Percentiles rank a stretch among this genome's conserved stretches.
These are phyloP conservation scores for Rhinoraja longicauda DNA, from an alignment of 2,797 vertebrate genomes.

Conservation along the genomic window DNA sequence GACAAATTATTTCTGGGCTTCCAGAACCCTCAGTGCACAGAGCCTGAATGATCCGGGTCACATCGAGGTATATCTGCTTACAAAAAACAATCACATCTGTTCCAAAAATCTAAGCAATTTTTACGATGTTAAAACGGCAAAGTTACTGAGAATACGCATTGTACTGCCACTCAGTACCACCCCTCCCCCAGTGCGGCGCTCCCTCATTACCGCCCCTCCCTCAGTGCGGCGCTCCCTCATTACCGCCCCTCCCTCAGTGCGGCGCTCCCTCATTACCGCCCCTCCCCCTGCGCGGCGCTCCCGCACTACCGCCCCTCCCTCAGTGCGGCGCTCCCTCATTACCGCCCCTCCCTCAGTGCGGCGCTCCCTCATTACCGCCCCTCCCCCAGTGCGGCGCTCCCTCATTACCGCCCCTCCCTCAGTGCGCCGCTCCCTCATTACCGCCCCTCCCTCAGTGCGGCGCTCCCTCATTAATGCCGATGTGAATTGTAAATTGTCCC, in stretches of 20 bases:
- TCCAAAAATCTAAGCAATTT: conserved; percentile 11
- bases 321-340: background rate
- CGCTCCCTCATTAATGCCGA: background rate
- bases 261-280: background rate
- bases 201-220: background rate
- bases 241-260: background rate
- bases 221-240: background rate
- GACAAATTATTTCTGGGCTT: conserved; percentile 26
- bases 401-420: background rate
- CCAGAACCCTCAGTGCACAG: background rate
- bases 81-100: conserved; percentile 27
- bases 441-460: background rate
- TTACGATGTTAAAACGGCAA: background rate
- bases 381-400: background rate
- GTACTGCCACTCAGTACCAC: background rate
- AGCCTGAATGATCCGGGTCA: background rate
- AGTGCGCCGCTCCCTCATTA: background rate
- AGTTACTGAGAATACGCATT: background rate
- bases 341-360: background rate
- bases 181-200: background rate
- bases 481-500: too few species aligned
- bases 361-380: background rate
- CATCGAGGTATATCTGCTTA: conserved; percentile 1
- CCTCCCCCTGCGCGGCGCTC: background rate
- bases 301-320: background rate